A percentile compares a stretch with the other conserved stretches of the same genome.
Evolutionary conservation across 37 sponge, comb jelly and placozoan genomes (phyloP).

Genomic region (Geodia barretti): DNA sequence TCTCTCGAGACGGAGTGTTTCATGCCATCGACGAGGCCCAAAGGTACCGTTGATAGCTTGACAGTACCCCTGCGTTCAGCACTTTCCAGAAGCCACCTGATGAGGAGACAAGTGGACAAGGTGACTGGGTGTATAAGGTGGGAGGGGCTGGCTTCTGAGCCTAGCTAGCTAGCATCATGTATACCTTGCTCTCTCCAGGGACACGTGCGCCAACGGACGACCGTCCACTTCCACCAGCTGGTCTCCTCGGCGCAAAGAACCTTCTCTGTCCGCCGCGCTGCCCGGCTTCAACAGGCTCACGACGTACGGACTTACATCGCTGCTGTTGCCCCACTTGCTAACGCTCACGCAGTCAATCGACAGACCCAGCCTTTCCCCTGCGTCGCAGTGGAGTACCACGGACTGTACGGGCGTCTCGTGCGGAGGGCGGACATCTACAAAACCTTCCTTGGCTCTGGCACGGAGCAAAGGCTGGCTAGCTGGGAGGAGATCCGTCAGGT

Average conservation of each 20-base stretch:
- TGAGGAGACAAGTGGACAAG: background rate
- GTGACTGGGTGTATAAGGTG: background rate
- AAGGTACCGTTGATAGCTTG: slow-evolving; percentile 31
- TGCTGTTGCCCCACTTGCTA: background rate
- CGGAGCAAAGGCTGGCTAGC: slow-evolving; percentile 31
- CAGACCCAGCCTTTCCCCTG: slow-evolving; percentile 47
- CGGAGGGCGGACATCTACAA: slow-evolving; percentile 6
- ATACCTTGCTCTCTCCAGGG: slow-evolving; percentile 79
- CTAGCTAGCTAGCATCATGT: no score
- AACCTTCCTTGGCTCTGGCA: slow-evolving; percentile 12
- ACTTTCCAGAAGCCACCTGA: slow-evolving; percentile 82
- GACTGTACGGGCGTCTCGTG: slow-evolving; percentile 1
- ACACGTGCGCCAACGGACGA: slow-evolving; percentile 45
- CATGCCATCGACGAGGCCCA: slow-evolving; percentile 18
- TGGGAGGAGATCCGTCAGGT: slow-evolving; percentile 68
- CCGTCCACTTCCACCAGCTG: slow-evolving; percentile 73
- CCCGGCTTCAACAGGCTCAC: slow-evolving; percentile 61
- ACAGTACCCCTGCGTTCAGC: slow-evolving; percentile 60
- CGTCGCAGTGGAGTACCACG: slow-evolving; percentile 41
- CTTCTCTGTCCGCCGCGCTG: slow-evolving; percentile 44
- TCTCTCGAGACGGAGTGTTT: slow-evolving; percentile 33
- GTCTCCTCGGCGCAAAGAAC: slow-evolving; percentile 58
- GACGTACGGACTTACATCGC: slow-evolving; percentile 17
- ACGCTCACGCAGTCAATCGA: slow-evolving; percentile 42
- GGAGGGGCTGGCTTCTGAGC: no score